Evolutionary conservation across 1,140 invertebrate genomes (phyloP), one percentile per base, ranked within the genome.

Genomic region (Drusus annulatus): DNA sequence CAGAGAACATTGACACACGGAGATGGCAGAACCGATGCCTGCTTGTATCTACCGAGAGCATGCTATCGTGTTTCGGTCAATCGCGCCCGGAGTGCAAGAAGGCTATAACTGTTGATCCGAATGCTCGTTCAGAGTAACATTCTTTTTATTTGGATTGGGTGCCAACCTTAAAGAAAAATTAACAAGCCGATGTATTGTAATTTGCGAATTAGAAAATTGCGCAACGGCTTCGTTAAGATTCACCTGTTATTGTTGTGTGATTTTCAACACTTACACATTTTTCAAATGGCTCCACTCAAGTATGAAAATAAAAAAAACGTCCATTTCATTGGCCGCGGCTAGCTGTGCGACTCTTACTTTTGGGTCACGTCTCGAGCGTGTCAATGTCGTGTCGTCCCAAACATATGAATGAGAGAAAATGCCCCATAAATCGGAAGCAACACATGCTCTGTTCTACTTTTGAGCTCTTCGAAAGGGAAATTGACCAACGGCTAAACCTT

Each of bases 341-440:
- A 8, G 36, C 36, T 13, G 36, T 45, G 36, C 36, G 19, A 60
- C 56, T 60, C 56, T 60, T 60, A 60, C 56, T 60, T 60, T 21
- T 60, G 7, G 19, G 56, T 60, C 56, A 60, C 56, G 56, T 60
- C 19, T 60, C 19, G 56, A 19, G 56, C 56, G 56, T 60, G 56
- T 60, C 56, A 60, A 60, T 60, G 56, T 19, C 56, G 15, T 23
- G 56, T 23, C 15, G 56, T 19, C 7, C 19, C 6, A 23, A 7
- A 60, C 56, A 60, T 60, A 60, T 60, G 56, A 23, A 60, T 60
- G 56, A 60, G 56, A 60, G 19, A 60, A 60, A 60, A 60, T 60
- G 19, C 56, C 56, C 56, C 17, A 60, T 60, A 21, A 23, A 60
- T 16, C 19, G 56, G 56, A 45, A 45, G 2, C 10, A 45, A 45